Conservation (phyloP, 2,888 invertebrate genomes). For the Carterocephalus palaemon region DNA sequence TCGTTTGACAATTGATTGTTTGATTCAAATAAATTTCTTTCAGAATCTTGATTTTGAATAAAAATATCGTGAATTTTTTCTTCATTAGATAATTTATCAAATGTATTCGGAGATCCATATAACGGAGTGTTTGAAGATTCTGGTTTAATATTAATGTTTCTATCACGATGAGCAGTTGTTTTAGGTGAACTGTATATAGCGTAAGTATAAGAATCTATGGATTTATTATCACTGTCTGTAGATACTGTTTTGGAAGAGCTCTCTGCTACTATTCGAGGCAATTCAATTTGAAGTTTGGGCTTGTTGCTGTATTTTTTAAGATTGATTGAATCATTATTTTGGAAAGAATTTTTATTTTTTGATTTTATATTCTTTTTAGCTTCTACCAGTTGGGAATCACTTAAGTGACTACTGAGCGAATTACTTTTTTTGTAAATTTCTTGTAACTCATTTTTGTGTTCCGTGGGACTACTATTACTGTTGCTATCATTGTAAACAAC, state of each 20-base stretch:
- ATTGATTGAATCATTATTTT: constrained; percentile 33
- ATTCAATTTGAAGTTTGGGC: constrained; percentile 45
- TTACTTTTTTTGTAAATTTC: constrained; percentile 18
- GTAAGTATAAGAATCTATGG: constrained; percentile 43
- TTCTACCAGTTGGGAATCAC: not conserved
- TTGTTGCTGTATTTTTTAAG: constrained; percentile 37
- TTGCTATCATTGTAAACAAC: constrained; percentile 56
- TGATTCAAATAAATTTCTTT: constrained; percentile 7
- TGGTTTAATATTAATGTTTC: constrained; percentile 37
- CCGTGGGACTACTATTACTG: constrained; percentile 30
- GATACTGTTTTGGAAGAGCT: constrained; percentile 41
- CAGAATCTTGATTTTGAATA: not conserved
- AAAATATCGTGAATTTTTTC: constrained; percentile 11
- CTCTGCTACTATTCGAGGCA: constrained; percentile 40
- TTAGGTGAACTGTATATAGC: constrained; percentile 36
- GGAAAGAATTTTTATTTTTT: constrained; percentile 30
- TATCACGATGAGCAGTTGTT: constrained; percentile 18
- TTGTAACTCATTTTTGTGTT: constrained; percentile 15
- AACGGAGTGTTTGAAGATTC: constrained; percentile 23
- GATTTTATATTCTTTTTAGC: constrained; percentile 13
- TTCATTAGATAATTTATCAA: constrained; percentile 12
- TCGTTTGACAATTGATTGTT: constrained; percentile 23
- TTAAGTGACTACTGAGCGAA: constrained; percentile 1
- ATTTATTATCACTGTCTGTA: constrained; percentile 47
- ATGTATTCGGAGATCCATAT: not conserved